Percentiles rank a stretch among this genome's conserved stretches.
Conservation (phyloP, 2,888 invertebrate species). For the Scaptomyza tumidula region DNA sequence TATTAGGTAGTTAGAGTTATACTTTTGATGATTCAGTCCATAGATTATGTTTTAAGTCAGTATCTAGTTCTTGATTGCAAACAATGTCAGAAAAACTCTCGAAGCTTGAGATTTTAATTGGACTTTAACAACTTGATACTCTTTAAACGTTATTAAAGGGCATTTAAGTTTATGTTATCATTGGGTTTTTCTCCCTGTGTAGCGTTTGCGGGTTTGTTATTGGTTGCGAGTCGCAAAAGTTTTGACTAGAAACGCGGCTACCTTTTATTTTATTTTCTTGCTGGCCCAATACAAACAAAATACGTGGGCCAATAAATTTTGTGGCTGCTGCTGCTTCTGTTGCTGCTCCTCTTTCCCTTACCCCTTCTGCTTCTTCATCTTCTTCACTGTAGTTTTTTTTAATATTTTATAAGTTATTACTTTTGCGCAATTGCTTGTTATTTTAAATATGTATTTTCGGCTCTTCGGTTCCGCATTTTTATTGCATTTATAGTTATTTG, state of each 20-base stretch:
- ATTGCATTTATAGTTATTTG: constrained; percentile 66
- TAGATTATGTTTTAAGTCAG: no score
- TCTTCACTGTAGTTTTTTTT: constrained; percentile 23
- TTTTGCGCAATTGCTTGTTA: constrained; percentile 75
- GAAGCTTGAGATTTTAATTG: no score
- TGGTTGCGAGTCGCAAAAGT: constrained; percentile 39
- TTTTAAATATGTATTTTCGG: constrained; percentile 69
- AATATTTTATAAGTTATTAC: constrained; percentile 78
- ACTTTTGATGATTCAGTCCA: no score
- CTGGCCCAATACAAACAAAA: constrained; percentile 63
- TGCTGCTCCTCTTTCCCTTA: constrained; percentile 3
- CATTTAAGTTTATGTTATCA: neutral
- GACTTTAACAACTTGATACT: neutral
- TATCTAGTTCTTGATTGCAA: no score
- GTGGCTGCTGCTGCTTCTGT: constrained; percentile 37
- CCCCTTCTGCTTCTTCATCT: constrained; percentile 10
- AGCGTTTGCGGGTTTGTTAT: constrained; percentile 21
- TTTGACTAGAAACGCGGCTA: constrained; percentile 57
- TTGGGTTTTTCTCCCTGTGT: constrained; percentile 8
- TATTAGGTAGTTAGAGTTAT: no score
- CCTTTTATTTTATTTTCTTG: constrained; percentile 44
- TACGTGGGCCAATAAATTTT: constrained; percentile 72
- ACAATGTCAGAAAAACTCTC: no score
- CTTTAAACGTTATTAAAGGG: neutral
- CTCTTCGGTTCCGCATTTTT: constrained; percentile 59